These are phyloP conservation scores for Malurus alboscapulatus DNA, from an alignment of 2,113 vertebrate species.

Conservation along the genomic window DNA sequence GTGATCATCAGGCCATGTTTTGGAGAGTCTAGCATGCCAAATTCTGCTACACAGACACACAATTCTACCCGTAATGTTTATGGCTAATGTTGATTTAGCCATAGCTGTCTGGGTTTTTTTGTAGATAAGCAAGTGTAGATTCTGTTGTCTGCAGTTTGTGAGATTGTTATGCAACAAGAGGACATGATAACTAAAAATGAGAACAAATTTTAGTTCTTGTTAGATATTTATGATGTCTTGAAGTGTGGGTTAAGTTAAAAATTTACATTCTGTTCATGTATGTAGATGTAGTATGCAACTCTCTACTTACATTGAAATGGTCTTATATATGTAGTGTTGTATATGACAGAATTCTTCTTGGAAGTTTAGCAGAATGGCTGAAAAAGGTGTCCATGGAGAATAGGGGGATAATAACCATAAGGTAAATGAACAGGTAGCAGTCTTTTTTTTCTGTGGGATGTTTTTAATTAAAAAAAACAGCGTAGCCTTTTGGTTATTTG, in stretches of 20 bases:
- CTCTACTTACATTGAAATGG: background rate
- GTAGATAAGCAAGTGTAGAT: background rate
- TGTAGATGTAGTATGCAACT: background rate
- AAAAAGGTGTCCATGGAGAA: background rate
- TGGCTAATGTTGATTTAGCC: background rate
- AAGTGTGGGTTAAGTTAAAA: background rate
- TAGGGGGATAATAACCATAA: background rate
- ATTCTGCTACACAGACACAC: background rate
- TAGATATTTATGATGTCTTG: background rate
- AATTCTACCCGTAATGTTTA: background rate
- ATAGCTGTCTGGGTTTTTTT: background rate
- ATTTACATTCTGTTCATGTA: background rate
- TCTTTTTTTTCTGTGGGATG: background rate
- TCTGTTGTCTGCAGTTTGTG: background rate
- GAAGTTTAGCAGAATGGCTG: background rate
- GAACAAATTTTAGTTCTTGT: background rate
- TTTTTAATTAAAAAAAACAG: background rate
- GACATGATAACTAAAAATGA: background rate
- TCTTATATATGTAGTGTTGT: background rate
- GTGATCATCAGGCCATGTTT: background rate
- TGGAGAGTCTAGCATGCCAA: background rate
- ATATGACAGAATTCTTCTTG: background rate
- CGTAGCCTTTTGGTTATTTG: background rate
- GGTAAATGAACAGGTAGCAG: background rate
- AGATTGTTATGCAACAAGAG: background rate